These are phyloP conservation scores for Lophura nycthemera DNA, from an alignment of 2,113 vertebrate genomes.

Conservation along the genomic window DNA sequence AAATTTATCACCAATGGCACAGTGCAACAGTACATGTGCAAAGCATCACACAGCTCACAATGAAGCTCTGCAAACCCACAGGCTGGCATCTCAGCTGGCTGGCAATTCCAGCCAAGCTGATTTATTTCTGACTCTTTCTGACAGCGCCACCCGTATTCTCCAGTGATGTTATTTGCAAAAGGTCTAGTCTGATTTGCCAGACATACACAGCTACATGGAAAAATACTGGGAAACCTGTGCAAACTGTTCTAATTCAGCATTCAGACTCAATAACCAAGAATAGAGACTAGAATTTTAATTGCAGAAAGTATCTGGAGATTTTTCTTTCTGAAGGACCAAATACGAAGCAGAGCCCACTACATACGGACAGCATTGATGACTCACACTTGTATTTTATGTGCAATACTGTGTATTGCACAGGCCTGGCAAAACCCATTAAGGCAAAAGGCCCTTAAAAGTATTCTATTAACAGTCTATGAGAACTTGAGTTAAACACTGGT, in stretches of 20 bases:
- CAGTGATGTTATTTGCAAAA: neutral
- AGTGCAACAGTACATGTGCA: neutral
- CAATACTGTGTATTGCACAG: neutral
- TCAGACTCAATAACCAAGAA: neutral
- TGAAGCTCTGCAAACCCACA: neutral
- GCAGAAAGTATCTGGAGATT: neutral
- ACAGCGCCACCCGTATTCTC: neutral
- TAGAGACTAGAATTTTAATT: neutral
- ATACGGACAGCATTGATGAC: rapidly evolving
- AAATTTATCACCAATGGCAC: neutral
- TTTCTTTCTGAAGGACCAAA: neutral
- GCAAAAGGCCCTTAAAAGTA: neutral
- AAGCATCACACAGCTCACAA: neutral
- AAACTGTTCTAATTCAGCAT: neutral
- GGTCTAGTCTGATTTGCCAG: neutral
- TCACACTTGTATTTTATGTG: rapidly evolving
- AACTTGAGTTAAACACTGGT: neutral
- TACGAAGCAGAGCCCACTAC: rapidly evolving
- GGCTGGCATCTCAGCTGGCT: neutral
- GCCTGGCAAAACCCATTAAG: neutral
- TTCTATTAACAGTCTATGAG: neutral
- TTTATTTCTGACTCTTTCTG: slow-evolving; percentile 14
- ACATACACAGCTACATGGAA: neutral
- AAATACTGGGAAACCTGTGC: neutral
- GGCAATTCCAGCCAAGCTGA: neutral